A percentile compares a stretch with the other conserved stretches of the same genome.
Evolutionary conservation across 2,888 invertebrate species (phyloP).

Genomic region (Polyploca ridens): DNA sequence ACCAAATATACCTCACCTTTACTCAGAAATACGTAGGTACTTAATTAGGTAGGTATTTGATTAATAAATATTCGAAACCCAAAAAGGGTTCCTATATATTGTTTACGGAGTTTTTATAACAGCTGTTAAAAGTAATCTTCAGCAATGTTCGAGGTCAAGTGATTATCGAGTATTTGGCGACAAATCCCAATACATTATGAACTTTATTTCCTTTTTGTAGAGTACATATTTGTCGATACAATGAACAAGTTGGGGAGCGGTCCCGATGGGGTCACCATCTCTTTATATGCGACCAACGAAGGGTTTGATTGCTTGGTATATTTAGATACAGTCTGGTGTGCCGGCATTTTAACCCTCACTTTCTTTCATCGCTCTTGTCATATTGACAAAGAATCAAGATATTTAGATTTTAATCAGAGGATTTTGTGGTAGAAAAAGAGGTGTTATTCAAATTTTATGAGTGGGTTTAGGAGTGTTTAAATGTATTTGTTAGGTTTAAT

Average conservation of each 20-base stretch:
- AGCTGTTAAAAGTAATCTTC: conserved; percentile 11
- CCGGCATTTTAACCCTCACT: not conserved
- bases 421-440: not conserved
- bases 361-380: not conserved
- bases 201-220: not conserved
- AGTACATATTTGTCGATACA: conserved; percentile 12
- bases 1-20: no score
- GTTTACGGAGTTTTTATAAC: not conserved
- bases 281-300: conserved; percentile 40
- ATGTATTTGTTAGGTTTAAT: not conserved
- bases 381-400: conserved; percentile 6
- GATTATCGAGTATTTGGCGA: conserved; percentile 9
- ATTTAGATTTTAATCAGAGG: not conserved
- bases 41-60: no score
- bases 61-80: no score
- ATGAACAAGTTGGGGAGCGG: conserved; percentile 8
- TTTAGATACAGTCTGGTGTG: conserved; percentile 24
- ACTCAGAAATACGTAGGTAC: no score
- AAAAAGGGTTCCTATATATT: no score
- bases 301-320: conserved; percentile 35
- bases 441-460: not conserved
- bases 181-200: conserved; percentile 6
- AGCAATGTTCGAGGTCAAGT: conserved; percentile 20
- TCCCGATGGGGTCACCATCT: conserved; percentile 26
- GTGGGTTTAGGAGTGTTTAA: not conserved